These are phyloP conservation scores for Drosophila crucigera DNA, from an alignment of 2,888 invertebrate genomes.

Conservation along the genomic window DNA sequence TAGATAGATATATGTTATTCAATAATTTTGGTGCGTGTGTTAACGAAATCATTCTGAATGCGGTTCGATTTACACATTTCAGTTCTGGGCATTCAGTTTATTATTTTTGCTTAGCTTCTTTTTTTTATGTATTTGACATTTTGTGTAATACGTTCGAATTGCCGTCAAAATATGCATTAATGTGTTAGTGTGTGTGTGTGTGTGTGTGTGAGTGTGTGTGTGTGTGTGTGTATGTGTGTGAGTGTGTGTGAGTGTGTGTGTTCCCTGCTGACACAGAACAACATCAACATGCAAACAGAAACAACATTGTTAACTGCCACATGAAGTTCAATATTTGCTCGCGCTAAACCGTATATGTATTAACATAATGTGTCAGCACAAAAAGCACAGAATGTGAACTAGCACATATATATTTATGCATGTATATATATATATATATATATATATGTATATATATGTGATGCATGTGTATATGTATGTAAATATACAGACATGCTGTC, in stretches of 20 bases:
- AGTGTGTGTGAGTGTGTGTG: conserved; percentile 9
- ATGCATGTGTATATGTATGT: conserved; percentile 2
- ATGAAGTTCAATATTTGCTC: conserved; percentile 70
- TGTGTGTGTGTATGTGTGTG: conserved; percentile 12
- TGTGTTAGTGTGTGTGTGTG: conserved; percentile 25
- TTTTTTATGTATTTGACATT: conserved; percentile 73
- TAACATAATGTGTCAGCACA: conserved; percentile 70
- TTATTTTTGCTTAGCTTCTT: conserved; percentile 38
- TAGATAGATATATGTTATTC: conserved; percentile 46
- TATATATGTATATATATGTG: not conserved
- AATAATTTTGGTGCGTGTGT: conserved; percentile 47
- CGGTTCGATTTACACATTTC: conserved; percentile 63
- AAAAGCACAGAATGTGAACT: conserved; percentile 37
- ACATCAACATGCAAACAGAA: conserved; percentile 27
- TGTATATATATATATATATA: not conserved
- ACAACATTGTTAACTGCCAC: conserved; percentile 49
- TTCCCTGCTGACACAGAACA: conserved; percentile 15
- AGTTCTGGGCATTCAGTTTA: conserved; percentile 32
- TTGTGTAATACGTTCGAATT: conserved; percentile 63
- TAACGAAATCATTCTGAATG: conserved; percentile 65
- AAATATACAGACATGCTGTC: conserved; percentile 5
- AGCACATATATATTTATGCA: conserved; percentile 17
- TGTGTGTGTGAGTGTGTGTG: conserved; percentile 6
- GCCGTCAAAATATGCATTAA: conserved; percentile 70
- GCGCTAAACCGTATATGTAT: conserved; percentile 68